Evolutionary conservation across 2,113 vertebrate species (phyloP), one percentile per base, ranked within the genome.

Genomic region (Rhea pennata): DNA sequence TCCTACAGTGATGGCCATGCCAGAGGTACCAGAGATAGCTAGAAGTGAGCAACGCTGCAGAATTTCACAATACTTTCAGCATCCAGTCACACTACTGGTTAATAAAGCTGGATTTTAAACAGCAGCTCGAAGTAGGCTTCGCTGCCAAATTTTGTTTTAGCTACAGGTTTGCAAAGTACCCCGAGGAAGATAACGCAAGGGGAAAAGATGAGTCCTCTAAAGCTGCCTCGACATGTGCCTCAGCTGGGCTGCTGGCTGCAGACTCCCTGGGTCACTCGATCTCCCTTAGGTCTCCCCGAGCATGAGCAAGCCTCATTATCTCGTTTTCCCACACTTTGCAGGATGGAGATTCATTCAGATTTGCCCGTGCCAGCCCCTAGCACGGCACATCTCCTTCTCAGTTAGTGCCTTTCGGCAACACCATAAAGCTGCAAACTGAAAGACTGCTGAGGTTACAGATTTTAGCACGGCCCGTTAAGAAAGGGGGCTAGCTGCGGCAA

Each of bases 1-100:
- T 33, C 59, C 31, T 33, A n/a, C 10, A 51, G 5, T 0, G 0
- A 78, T 0, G 0, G 78, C 50, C 3, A 24, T 29, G 24, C 48
- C 53, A 5, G 0, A n/a, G 8, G 5, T 27, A 39, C 8, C 42
- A 36, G 42, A 84, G 44, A 27, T 5, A 5, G 44, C 15, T 48
- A 62, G 65, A 23, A 8, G 0, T 33, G 23, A 75, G 69, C 21
- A 20, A 48, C 1, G 0, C 19, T 8, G 6, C n/a, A 33, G 10
- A 12, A 2, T 14, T 44, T 8, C 6, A 3, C 58, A 44, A 29
- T 3, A 3, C 3, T 31, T 21, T 51, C 61, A 24, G 33, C n/a
- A 33, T 27, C 21, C 8, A 0, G 0, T 75, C 40, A 31, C 0
- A 13, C 31, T 50, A 5, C 21, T 22, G 6, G 3, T 15, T 19